Conservation (phyloP, 2,888 invertebrate species). For the Campopleginae sp. region DNA sequence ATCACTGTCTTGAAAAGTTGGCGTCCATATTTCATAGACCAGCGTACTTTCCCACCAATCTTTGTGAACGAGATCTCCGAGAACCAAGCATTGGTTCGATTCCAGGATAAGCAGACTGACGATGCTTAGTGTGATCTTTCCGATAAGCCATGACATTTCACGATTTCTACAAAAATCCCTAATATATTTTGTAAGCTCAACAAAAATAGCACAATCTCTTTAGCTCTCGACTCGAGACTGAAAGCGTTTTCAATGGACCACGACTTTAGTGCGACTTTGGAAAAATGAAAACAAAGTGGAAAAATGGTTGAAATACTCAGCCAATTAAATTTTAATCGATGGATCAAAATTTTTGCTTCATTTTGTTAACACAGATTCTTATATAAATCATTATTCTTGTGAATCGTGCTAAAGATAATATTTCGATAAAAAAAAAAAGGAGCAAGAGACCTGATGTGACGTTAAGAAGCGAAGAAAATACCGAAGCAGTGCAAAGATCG, state of each 20-base stretch:
- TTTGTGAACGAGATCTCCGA: constrained; percentile 39
- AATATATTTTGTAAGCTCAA: background rate
- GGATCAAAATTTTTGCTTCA: background rate
- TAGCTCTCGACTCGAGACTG: background rate
- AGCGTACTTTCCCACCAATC: constrained; percentile 78
- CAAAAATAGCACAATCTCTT: background rate
- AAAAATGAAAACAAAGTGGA: background rate
- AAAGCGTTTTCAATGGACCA: background rate
- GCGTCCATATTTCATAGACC: constrained; percentile 78
- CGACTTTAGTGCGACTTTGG: background rate
- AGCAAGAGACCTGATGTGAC: background rate
- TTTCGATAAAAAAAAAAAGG: no score
- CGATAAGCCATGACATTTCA: constrained; percentile 21
- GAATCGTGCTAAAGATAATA: no score
- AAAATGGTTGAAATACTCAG: background rate
- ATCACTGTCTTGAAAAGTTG: constrained; percentile 77
- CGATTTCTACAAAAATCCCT: constrained; percentile 11
- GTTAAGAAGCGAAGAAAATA: background rate
- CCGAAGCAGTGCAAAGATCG: constrained; percentile 7
- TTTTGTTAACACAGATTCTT: background rate
- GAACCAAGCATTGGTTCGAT: constrained; percentile 22
- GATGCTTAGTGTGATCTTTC: constrained; percentile 14
- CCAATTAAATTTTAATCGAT: background rate
- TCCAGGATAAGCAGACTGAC: constrained; percentile 26
- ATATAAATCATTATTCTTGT: no score